Evolutionary conservation across 1,140 invertebrate genomes (phyloP), one percentile per base, ranked within the genome.

Genomic region (Zaprionus capensis): DNA sequence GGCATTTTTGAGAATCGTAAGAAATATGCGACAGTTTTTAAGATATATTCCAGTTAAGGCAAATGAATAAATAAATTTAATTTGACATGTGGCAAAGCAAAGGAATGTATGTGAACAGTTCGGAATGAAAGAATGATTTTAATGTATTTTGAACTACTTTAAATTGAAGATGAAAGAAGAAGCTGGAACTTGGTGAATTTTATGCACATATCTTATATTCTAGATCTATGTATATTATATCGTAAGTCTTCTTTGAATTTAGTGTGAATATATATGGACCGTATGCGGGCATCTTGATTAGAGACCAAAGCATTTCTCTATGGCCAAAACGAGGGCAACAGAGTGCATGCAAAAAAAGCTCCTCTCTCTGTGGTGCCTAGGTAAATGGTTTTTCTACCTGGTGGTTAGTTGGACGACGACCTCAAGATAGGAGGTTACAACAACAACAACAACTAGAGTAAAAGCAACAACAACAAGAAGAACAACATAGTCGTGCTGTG

Each of bases 351-450:
- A 44, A 66, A 66, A 66, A 57, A 56, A 56, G 64, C 64, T 38
- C 46, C 46, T 22, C n/a, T 20, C 46, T 49, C 15, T 59, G 28
- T 17, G 41, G 15, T 46, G 41, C n/a, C n/a, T 44, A 44, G 41
- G 41, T n/a, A 44, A 44, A 44, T 44, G 41, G 17, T 44, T 38
- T 36, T 38, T 44, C 28, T 73, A 73, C 64, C 71, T 59, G 71
- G 55, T 53, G 61, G 34, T 64, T 65, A 71, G 61, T 64, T 71
- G 44, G 56, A 31, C 71, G 56, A 59, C 56, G 71, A 68, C 71
- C 64, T 68, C 64, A 64, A 46, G 31, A 36, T 51, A 59, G 26
- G 58, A 55, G 59, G 38, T 20, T 57, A 31, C 22, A 56, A 6
- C 59, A 63, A 28, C 49, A 63, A 28, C 57, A 51, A 26, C 57